Base-by-base conservation (phyloP, 2,797 vertebrate species). In the Limosa lapponica region DNA sequence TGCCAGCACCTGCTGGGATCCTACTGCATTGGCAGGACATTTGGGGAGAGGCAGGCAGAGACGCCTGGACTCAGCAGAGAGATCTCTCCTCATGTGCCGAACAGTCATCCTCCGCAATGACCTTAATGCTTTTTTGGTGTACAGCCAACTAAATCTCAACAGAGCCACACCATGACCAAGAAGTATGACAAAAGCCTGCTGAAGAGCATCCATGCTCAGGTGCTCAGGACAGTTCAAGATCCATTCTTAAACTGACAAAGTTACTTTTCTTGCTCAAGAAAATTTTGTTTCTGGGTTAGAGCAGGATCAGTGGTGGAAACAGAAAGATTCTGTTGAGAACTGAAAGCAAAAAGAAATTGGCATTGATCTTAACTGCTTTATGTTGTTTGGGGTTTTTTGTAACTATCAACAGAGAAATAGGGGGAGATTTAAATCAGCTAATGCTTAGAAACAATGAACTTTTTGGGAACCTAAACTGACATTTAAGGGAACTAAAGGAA, bases 1-100 rank as follows among this genome's bases (percentile, higher is more conserved):
- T 84, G 48, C 74, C 83, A 82, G 84, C 59, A 77, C 74, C 57
- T 89, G 89, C 83, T 87, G 93, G 49, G 79, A 54, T 89, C 61
- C 71, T 70, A 3, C 89, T 82, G 83, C 57, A 14, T 28, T 87
- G 61, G 34, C 74, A 82, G 48, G 32, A 43, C 5, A 0, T 61
- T 8, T 43, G 24, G 48, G 25, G 23, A 87, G 41, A 82, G 48
- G 16, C 71, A 84, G 55, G 44, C 44, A 90, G 58, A 75, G 77
- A 39, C 81, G n/a, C 43, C 46, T 73, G 59, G 32, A 7, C 51
- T 69, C 27, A 41, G 48, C 44, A 82, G 52, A 80, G 62, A 39
- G 0, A 19, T 52, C 28, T 87, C 51, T 87, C 25, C 58, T 90
- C 12, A 18, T 51, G 13, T 75, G n/a, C n/a, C n/a, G n/a, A n/a